A percentile compares a stretch with the other conserved stretches of the same genome.
These are phyloP conservation scores for Callospermophilus lateralis DNA, from an alignment of 2,113 vertebrate species.

Conservation along the genomic window DNA sequence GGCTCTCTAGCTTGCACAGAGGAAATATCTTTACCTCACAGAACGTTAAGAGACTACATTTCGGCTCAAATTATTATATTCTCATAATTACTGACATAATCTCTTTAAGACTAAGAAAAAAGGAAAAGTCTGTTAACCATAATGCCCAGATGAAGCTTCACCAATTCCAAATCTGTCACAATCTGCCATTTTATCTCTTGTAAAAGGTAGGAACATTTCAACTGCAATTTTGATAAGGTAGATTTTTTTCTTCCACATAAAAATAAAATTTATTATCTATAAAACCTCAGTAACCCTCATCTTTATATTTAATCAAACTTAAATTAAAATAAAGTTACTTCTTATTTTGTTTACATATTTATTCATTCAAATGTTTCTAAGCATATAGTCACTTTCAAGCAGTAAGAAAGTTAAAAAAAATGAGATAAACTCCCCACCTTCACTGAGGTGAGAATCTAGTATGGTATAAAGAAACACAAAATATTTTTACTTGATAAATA, in stretches of 20 bases:
- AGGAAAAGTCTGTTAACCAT: slow-evolving; percentile 14
- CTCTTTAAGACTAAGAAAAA: not conserved
- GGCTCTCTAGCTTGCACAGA: not conserved
- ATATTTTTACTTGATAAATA: not conserved
- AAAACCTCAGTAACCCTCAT: not conserved
- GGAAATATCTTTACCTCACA: not conserved
- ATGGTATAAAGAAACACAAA: slow-evolving; percentile 9
- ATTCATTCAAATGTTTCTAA: not conserved
- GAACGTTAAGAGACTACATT: not conserved
- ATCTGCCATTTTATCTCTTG: not conserved
- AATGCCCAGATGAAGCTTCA: not conserved
- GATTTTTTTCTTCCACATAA: slow-evolving; percentile 5
- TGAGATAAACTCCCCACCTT: not conserved
- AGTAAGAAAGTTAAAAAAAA: not conserved
- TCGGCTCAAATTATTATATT: not conserved
- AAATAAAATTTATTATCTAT: not conserved
- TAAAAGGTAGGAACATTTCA: not conserved
- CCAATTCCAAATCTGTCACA: slow-evolving; percentile 12
- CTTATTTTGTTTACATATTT: not conserved
- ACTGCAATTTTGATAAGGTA: not conserved
- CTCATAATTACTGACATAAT: slow-evolving; percentile 16
- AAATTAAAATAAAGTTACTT: slow-evolving; percentile 35
- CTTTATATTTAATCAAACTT: not conserved
- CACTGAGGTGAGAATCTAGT: not conserved
- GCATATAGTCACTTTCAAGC: not conserved